A percentile compares a stretch with the other conserved stretches of the same genome.
Evolutionary conservation across 2,797 vertebrate species (phyloP).

Genomic region (Sebastes elongatus): DNA sequence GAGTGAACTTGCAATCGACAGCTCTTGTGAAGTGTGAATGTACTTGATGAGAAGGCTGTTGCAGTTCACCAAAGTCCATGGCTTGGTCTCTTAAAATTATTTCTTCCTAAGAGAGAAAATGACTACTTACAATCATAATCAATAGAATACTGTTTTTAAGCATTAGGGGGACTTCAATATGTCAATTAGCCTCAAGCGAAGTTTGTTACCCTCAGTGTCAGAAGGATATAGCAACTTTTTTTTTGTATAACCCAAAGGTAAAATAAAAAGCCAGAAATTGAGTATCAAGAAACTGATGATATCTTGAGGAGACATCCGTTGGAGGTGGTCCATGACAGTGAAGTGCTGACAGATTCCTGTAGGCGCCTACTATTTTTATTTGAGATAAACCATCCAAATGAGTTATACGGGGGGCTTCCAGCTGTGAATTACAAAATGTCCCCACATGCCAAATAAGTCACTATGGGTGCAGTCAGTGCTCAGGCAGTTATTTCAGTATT

Average conservation of each 20-base stretch:
- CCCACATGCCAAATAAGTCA: conserved; percentile 7
- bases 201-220: background rate
- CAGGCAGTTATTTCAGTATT: conserved; percentile 11
- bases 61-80: background rate
- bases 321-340: background rate
- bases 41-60: background rate
- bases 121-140: background rate
- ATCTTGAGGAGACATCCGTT: background rate
- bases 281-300: background rate
- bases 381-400: background rate
- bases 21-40: background rate
- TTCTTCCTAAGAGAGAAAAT: background rate
- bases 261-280: background rate
- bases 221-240: background rate
- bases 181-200: background rate
- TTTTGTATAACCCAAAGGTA: background rate
- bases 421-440: conserved; percentile 4
- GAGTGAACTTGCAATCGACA: background rate
- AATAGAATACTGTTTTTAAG: background rate
- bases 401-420: background rate
- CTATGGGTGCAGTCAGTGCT: background rate
- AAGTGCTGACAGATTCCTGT: background rate
- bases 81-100: background rate
- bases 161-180: background rate
- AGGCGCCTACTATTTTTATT: background rate